A percentile compares a stretch with the other conserved stretches of the same genome.
phyloP scores from a whole-genome alignment of 2,888 invertebrate species.

The Galerucella calmariensis region DNA sequence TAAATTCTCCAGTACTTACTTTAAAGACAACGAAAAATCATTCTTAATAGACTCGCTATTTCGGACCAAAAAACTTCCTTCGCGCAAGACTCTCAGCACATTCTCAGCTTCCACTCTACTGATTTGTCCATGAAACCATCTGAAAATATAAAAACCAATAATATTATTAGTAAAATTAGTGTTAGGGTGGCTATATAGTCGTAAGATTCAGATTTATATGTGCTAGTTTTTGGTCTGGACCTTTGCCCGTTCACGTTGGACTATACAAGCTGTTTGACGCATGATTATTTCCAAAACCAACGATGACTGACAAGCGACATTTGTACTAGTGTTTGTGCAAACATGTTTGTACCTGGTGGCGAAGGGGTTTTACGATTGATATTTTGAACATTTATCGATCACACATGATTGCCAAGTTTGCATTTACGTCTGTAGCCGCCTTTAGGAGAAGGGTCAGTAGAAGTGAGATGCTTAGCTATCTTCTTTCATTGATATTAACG shows the following conservation, averaged over 20 bases:
- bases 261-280: too few relatives aligned
- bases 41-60: constrained; percentile 94
- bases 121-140: constrained; percentile 96
- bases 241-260: too few relatives aligned
- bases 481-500: background rate
- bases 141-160: constrained; percentile 55
- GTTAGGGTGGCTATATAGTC: background rate
- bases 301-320: too few relatives aligned
- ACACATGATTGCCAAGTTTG: too few relatives aligned
- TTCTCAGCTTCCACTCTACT: constrained; percentile 92
- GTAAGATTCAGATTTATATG: background rate
- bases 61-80: constrained; percentile 94
- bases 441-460: too few relatives aligned
- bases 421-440: too few relatives aligned
- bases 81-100: constrained; percentile 82
- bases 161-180: background rate
- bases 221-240: background rate
- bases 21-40: constrained; percentile 93
- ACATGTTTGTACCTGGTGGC: too few relatives aligned
- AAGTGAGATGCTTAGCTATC: background rate
- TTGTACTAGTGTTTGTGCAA: too few relatives aligned
- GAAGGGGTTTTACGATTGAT: too few relatives aligned
- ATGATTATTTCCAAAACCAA: too few relatives aligned
- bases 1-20: constrained; percentile 73
- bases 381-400: too few relatives aligned